phyloP scores from a whole-genome alignment of 2,888 invertebrate species.

The Lamproptera curius region DNA sequence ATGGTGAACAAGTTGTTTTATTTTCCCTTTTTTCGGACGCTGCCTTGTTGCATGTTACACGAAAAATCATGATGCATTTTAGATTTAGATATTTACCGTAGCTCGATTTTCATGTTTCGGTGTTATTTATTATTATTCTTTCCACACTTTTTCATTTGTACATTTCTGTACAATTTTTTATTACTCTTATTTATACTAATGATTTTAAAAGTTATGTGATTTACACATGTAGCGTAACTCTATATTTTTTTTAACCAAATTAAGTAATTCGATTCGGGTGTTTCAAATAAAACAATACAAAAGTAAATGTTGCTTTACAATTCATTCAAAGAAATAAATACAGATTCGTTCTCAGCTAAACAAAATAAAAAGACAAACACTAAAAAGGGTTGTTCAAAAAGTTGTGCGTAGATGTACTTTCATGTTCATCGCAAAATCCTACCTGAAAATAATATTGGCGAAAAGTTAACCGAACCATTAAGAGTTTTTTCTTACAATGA shows the following conservation, averaged over 20 bases:
- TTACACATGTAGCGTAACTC: too few relatives aligned
- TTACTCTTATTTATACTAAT: too few relatives aligned
- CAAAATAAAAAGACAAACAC: not conserved
- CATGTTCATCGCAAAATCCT: not conserved
- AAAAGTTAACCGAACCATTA: slow-evolving; percentile 3
- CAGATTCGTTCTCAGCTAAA: not conserved
- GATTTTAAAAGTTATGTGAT: too few relatives aligned
- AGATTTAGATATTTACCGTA: too few relatives aligned
- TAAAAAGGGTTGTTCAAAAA: not conserved
- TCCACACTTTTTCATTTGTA: too few relatives aligned
- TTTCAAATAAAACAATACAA: too few relatives aligned
- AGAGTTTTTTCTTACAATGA: slow-evolving; percentile 7
- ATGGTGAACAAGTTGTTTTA: slow-evolving; percentile 7
- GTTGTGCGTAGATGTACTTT: not conserved
- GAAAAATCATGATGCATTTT: slow-evolving; percentile 1
- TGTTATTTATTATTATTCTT: too few relatives aligned
- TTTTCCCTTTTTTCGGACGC: not conserved
- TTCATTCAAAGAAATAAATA: not conserved
- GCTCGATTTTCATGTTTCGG: too few relatives aligned
- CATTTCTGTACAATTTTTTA: too few relatives aligned
- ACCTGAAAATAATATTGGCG: not conserved
- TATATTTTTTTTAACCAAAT: too few relatives aligned
- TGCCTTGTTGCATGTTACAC: not conserved
- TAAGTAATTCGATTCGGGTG: too few relatives aligned
- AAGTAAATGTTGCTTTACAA: too few relatives aligned